These are phyloP conservation scores for Meghimatium bilineatum DNA, from an alignment of 2,888 invertebrate genomes.

Conservation along the genomic window DNA sequence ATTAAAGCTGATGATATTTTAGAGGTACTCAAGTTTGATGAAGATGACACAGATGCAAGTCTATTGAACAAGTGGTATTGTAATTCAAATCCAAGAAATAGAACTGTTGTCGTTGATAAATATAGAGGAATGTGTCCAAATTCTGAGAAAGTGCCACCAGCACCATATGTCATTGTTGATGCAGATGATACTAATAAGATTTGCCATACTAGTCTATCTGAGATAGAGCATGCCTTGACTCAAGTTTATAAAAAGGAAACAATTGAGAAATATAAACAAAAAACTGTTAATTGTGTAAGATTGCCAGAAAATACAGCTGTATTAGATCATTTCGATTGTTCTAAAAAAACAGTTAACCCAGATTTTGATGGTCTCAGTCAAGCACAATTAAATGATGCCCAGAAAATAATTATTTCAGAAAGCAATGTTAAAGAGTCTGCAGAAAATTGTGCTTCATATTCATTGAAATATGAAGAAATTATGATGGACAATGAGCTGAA, in stretches of 20 bases:
- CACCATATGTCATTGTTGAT: slow-evolving; percentile 30
- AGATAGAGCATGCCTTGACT: slow-evolving; percentile 34
- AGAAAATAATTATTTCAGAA: no score
- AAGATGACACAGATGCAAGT: not conserved
- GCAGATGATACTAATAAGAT: slow-evolving; percentile 1
- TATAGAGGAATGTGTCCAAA: not conserved
- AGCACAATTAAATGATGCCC: not conserved
- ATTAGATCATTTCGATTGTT: not conserved
- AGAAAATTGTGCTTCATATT: not conserved
- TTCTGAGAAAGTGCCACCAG: slow-evolving; percentile 22
- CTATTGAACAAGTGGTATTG: slow-evolving; percentile 36
- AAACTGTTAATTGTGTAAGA: not conserved
- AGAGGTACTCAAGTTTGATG: not conserved
- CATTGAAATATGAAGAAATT: no score
- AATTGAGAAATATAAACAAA: slow-evolving; percentile 36
- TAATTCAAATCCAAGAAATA: slow-evolving; percentile 34
- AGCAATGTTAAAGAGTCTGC: not conserved
- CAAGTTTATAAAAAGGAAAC: slow-evolving; percentile 46
- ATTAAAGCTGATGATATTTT: slow-evolving; percentile 7
- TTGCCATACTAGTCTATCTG: not conserved
- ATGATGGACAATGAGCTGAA: not conserved
- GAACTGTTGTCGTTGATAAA: slow-evolving; percentile 9
- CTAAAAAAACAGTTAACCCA: not conserved
- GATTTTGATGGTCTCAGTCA: not conserved
- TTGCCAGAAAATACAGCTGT: not conserved